Evolutionary conservation across 64 coral and sea anemone species (phyloP), one percentile per base, ranked within the genome.

Genomic region (Dendrophyllia cribrosa): DNA sequence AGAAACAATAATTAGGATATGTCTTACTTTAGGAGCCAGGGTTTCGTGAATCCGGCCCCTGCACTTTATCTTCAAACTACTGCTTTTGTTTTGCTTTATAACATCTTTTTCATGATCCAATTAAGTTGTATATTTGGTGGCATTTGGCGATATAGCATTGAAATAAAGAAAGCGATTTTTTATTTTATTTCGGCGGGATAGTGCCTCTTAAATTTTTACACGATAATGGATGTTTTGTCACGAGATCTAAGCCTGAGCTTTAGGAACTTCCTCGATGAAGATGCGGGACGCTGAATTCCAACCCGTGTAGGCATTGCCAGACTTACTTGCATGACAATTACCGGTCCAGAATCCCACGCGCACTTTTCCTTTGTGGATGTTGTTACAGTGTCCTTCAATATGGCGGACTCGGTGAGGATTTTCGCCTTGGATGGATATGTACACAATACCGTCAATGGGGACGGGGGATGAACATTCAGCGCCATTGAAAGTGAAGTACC

Each of bases 401-500:
- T 87, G 66, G 7, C 19, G 21, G 50, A 72, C 65, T 6, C 85
- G 85, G 50, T 87, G 68, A 58, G 70, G 11, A 24, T 72, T 43
- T 24, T 87, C 7, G 12, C 3, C 14, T 13, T 0, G 15, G 11
- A 5, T 2, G 7, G 11, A 23, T 3, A 62, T 20, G 7, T 49
- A 89, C 9, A 78, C 1, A n/a, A 89, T 17, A 24, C 72, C 72
- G 16, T 89, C 87, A 15, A 89, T 89, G 22, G 53, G 53, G 53
- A 56, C 3, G 7, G 53, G 53, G 12, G 7, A 7, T 56, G 53
- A 56, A 12, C 53, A 56, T 56, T 56, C 53, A 12, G 53, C 53
- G 72, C 73, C 87, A 13, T 89, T 78, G 51, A 89, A 89, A 48
- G 87, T 89, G 58, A 89, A 89, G 34, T 77, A 89, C 87, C 87